These are phyloP conservation scores for Platysteira castanea DNA, from an alignment of 2,113 vertebrate species.

Conservation along the genomic window DNA sequence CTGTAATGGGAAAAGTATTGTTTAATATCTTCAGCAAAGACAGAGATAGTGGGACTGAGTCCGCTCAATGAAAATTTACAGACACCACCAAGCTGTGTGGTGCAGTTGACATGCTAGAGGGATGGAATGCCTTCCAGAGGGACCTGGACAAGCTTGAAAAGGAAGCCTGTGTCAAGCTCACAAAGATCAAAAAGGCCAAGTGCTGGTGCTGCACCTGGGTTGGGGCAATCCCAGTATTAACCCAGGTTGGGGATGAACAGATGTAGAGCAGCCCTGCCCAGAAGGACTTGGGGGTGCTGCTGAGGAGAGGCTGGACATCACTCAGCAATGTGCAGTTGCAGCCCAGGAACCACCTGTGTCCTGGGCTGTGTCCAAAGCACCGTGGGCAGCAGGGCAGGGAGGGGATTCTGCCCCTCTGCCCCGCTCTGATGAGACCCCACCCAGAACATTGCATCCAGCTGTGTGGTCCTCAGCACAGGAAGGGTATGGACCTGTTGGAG, in stretches of 20 bases:
- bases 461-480: background rate
- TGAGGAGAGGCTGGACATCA: background rate
- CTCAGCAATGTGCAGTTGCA: background rate
- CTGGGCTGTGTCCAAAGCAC: background rate
- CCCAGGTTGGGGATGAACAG: background rate
- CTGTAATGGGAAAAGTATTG: too few relatives aligned
- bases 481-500: background rate
- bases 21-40: background rate
- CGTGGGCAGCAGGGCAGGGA: background rate
- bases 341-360: background rate
- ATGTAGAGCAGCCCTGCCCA: background rate
- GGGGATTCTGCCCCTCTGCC: background rate
- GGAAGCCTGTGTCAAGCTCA: background rate
- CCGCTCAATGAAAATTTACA: background rate
- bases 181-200: background rate
- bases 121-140: background rate
- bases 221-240: accelerated
- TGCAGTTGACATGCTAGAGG: background rate
- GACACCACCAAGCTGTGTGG: background rate
- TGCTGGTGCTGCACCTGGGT: background rate
- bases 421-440: background rate
- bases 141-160: background rate
- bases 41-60: background rate
- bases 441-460: background rate
- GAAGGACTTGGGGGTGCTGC: background rate